Evolutionary conservation across 2,888 invertebrate genomes (phyloP), one percentile per base, ranked within the genome.

Genomic region (Mellilla xanthometata): DNA sequence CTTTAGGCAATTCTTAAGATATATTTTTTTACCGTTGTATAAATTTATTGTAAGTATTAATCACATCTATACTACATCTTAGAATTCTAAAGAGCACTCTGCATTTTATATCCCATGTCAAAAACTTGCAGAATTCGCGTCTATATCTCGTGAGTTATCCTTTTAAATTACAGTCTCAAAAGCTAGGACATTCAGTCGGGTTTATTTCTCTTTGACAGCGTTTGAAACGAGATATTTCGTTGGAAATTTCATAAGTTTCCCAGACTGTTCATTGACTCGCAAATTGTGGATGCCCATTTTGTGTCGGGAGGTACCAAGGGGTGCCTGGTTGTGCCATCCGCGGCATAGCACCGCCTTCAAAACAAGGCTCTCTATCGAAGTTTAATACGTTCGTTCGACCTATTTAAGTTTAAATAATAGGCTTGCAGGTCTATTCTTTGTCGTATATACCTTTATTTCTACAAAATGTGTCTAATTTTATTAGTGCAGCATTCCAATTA

Each of bases 301-400:
- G 66, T n/a, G n/a, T n/a, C n/a, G n/a, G n/a, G n/a, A n/a, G n/a
- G n/a, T 65, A 52, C 55, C 64, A 49, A 48, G 58, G 26, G 33
- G 26, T 24, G 44, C 30, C 23, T 15, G 39, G 8, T 24, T 39
- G 69, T 65, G 52, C 65, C 64, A 65, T 50, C 43, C 62, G 41
- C 51, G 9, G 1, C 22, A 8, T 43, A 44, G 51, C 38, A 49
- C 39, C 29, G 41, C 35, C 28, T 38, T 45, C 41, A 40, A 50
- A 50, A 40, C 26, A 6, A 19, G 15, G 15, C 7, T 19, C 24
- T 29, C 28, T 41, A 41, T 36, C 3, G 32, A 46, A 40, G 23
- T 39, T 30, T 26, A 12, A 30, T 32, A 43, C 35, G n/a, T n/a
- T n/a, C n/a, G 19, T 43, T 32, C 31, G 27, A 43, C 22, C 38